Percentiles rank a stretch among this genome's conserved stretches.
phyloP scores from a whole-genome alignment of 1,140 invertebrate species.

The Oscheius sp. region DNA sequence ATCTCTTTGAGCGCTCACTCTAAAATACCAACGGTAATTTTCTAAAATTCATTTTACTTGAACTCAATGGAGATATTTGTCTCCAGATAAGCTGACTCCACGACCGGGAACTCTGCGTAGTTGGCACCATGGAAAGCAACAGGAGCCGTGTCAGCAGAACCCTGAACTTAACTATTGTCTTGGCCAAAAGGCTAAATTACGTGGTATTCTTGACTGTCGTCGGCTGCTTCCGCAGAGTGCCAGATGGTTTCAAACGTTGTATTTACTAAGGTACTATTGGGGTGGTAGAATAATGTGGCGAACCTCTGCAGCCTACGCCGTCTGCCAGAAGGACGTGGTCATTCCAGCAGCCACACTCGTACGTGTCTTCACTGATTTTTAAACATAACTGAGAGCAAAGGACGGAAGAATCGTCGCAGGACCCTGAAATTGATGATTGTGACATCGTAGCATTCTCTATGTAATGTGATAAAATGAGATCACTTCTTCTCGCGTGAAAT shows the following conservation, averaged over 20 bases:
- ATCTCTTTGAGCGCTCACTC: constrained; percentile 19
- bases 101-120: constrained; percentile 20
- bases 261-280: neutral
- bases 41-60: neutral
- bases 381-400: constrained; percentile 23
- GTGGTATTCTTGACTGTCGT: constrained; percentile 6
- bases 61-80: constrained; percentile 28
- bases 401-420: constrained; percentile 18
- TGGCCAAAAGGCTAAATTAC: neutral
- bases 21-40: neutral
- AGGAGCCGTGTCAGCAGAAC: neutral
- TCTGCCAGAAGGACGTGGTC: constrained; percentile 18
- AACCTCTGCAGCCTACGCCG: constrained; percentile 11
- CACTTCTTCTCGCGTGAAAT: too few relatives aligned
- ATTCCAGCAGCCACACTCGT: constrained; percentile 28
- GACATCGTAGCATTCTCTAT: neutral
- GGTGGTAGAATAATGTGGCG: neutral
- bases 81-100: constrained; percentile 16
- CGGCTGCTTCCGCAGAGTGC: neutral
- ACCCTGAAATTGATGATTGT: constrained; percentile 14
- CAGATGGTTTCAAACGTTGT: neutral
- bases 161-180: neutral
- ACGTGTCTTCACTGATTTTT: constrained; percentile 3
- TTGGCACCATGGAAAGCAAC: constrained; percentile 12
- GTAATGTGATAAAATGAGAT: too few relatives aligned